Evolutionary conservation across 1,140 invertebrate genomes (phyloP), one percentile per base, ranked within the genome.

Genomic region (Lucilia cuprina): DNA sequence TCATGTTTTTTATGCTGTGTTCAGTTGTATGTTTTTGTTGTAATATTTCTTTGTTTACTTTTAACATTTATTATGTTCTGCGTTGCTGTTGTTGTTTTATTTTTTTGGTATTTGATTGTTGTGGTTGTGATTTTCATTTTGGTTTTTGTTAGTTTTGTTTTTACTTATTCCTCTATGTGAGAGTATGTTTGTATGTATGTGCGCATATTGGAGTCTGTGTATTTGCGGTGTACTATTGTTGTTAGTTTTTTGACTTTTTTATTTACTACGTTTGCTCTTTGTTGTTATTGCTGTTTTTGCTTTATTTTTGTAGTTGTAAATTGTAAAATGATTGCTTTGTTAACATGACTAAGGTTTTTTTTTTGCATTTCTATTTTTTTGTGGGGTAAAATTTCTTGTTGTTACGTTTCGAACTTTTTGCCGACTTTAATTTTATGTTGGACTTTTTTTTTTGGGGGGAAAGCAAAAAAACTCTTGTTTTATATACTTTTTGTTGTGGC

Each of bases 241-340:
- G 41, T 41, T 41, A 41, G 41, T 41, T 41, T 10, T 14, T 60
- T 60, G n/a, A 17, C 13, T 60, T 5, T 60, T 60, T 30, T 30
- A 30, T 30, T 30, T 30, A 30, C 25, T 30, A 30, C 25, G 25
- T 30, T 30, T 30, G 25, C 25, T 30, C 25, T 30, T 30, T 30
- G 25, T 30, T 30, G 50, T 3, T 60, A 14, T 60, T 60, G 14
- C n/a, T 60, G 55, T 60, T 60, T 17, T 60, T 60, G 14, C n/a
- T 60, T 5, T n/a, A n/a, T 60, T 60, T 60, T 5, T 17, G 14
- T 60, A 60, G 55, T 60, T 60, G 55, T 60, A 60, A 60, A 60
- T 60, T 60, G 55, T 60, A 60, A 60, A 60, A 60, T 60, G 55
- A 60, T 60, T 60, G 55, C 55, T 60, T 60, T 60, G 55, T 60